Conservation (phyloP, 2,888 invertebrate genomes). For the Myathropa florea region DNA sequence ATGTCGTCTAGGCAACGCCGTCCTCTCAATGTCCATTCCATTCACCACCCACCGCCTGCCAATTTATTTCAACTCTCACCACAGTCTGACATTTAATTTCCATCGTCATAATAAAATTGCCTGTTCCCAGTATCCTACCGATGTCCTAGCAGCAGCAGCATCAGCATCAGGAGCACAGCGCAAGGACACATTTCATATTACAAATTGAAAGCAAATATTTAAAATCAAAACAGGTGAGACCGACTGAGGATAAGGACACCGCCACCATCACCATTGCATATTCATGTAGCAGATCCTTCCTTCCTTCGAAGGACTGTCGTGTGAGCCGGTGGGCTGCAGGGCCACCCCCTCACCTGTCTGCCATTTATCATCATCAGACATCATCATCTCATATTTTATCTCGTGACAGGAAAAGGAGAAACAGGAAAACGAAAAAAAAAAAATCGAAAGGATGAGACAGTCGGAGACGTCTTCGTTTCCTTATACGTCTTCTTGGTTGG, state of each 20-base stretch:
- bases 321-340: not conserved
- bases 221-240: conserved; percentile 66
- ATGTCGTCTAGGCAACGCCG: not conserved
- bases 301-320: not conserved
- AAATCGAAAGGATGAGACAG: conserved; percentile 33
- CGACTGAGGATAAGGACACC: conserved; percentile 8
- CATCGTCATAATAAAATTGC: conserved; percentile 57
- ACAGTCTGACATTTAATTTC: conserved; percentile 64
- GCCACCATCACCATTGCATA: conserved; percentile 7
- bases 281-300: conserved; percentile 17
- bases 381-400: conserved; percentile 69
- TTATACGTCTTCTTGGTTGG: conserved; percentile 54
- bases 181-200: conserved; percentile 61
- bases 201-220: conserved; percentile 71
- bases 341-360: conserved; percentile 48
- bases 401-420: conserved; percentile 27
- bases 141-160: not conserved
- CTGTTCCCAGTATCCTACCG: not conserved
- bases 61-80: conserved; percentile 16
- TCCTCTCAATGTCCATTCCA: not conserved
- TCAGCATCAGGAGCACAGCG: not conserved
- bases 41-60: not conserved
- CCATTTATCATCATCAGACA: conserved; percentile 71
- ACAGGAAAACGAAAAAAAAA: not conserved
- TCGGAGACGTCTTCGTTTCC: conserved; percentile 58